Evolutionary conservation across 2,113 vertebrate species (phyloP).

Genomic region (Porphyrio hochstetteri): DNA sequence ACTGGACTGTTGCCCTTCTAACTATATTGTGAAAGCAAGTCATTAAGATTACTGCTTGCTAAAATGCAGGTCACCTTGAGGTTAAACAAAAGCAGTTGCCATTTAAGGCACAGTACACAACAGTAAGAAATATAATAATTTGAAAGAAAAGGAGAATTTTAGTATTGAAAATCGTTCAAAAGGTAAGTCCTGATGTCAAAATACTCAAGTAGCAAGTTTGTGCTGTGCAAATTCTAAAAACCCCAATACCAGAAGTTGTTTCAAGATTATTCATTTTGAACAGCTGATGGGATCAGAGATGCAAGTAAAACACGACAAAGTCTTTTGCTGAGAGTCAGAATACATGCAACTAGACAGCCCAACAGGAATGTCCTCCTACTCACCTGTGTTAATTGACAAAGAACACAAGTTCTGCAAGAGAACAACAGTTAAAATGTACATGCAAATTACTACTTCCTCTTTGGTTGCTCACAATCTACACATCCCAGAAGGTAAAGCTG

Average conservation of each 20-base stretch:
- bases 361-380: not conserved
- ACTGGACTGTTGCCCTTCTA: not conserved
- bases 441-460: not conserved
- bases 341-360: not conserved
- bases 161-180: not conserved
- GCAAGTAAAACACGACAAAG: not conserved
- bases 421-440: not conserved
- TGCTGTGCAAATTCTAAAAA: not conserved
- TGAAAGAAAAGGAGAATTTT: not conserved
- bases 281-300: not conserved
- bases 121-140: conserved; percentile 5
- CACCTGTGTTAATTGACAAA: not conserved
- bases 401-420: not conserved
- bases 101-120: conserved; percentile 1
- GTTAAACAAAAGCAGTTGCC: not conserved
- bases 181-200: not conserved
- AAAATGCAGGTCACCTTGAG: not conserved
- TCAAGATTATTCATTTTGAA: not conserved
- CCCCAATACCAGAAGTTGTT: not conserved
- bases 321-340: not conserved
- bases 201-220: not conserved
- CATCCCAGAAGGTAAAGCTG: not conserved
- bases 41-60: not conserved
- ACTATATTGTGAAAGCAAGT: not conserved
- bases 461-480: not conserved